Conservation (phyloP, 2,113 vertebrate genomes). For the Poicephalus meyeri region DNA sequence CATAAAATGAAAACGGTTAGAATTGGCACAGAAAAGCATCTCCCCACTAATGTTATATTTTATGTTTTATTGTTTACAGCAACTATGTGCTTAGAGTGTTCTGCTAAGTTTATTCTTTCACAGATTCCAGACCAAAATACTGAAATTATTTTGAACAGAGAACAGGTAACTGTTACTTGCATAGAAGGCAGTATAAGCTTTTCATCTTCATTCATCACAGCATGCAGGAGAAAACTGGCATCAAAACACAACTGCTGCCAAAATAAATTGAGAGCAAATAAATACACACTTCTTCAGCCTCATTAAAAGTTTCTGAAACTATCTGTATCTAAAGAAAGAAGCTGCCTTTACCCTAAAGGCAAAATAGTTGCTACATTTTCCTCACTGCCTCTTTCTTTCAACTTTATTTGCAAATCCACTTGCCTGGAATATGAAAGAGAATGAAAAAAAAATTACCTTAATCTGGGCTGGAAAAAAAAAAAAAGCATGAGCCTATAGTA, state of each 20-base stretch:
- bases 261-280: constrained; percentile 15
- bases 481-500: neutral
- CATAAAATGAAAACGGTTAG: neutral
- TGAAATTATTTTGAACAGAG: neutral
- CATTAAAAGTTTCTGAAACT: constrained; percentile 28
- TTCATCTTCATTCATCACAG: constrained; percentile 26
- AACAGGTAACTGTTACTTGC: neutral
- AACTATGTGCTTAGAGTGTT: neutral
- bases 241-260: neutral
- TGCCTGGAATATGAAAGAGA: neutral
- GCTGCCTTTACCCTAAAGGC: neutral
- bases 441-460: neutral
- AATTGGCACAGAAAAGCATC: neutral
- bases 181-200: neutral
- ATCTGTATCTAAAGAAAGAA: neutral
- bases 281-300: neutral
- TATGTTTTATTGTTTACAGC: neutral
- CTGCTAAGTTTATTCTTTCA: neutral
- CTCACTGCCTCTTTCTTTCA: neutral
- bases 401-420: neutral
- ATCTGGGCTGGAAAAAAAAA: neutral
- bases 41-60: neutral
- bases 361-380: neutral
- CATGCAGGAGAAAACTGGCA: neutral
- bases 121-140: neutral